A percentile compares a stretch with the other conserved stretches of the same genome.
phyloP scores from a whole-genome alignment of 2,888 invertebrate species.

The Acronicta aceris region DNA sequence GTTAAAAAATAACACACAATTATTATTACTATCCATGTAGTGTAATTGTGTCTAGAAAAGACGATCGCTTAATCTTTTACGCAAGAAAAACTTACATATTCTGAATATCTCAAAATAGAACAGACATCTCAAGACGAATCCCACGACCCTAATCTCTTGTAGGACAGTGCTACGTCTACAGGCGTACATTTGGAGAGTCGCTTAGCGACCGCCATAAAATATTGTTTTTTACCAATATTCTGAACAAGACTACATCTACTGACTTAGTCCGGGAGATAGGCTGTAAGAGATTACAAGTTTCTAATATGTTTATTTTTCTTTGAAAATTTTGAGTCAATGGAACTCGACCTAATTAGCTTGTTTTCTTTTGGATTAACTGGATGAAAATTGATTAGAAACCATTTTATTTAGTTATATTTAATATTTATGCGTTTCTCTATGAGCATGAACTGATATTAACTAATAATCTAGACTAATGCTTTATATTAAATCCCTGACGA shows the following conservation, averaged over 20 bases:
- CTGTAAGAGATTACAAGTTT: neutral
- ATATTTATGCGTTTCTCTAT: too few species aligned
- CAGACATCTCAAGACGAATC: slow-evolving; percentile 52
- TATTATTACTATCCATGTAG: too few species aligned
- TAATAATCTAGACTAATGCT: too few species aligned
- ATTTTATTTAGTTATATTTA: too few species aligned
- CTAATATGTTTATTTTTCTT: neutral
- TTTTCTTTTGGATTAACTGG: neutral
- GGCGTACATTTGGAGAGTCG: slow-evolving; percentile 76
- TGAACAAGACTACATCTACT: slow-evolving; percentile 67
- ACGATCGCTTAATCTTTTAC: neutral
- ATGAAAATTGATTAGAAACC: too few species aligned
- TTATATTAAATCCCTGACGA: too few species aligned
- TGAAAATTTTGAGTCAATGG: neutral
- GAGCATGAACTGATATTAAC: too few species aligned
- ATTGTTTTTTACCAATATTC: slow-evolving; percentile 83
- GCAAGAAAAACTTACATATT: neutral
- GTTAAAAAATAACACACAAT: too few species aligned
- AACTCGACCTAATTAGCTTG: too few species aligned
- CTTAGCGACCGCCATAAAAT: slow-evolving; percentile 83
- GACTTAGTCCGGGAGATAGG: slow-evolving; percentile 62
- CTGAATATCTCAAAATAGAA: slow-evolving; percentile 10
- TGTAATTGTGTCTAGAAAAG: neutral
- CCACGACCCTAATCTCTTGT: slow-evolving; percentile 37
- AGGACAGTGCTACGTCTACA: slow-evolving; percentile 62